Conservation (phyloP, 2,888 invertebrate species). For the Podabrus alpinus region DNA sequence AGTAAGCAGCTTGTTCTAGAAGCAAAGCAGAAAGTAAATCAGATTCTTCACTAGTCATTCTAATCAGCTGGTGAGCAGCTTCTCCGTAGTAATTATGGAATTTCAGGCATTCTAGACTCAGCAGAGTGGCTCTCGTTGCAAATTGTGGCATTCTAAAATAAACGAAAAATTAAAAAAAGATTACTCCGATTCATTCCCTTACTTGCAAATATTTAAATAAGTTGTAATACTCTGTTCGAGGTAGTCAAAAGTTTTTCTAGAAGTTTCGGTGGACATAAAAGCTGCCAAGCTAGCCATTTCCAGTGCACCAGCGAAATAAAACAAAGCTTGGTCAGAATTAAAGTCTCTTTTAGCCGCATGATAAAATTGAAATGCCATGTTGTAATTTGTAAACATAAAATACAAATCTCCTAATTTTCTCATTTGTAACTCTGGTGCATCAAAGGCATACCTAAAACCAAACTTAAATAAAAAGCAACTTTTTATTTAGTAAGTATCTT, state of each 20-base stretch:
- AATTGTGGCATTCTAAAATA: constrained; percentile 81
- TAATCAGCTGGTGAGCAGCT: constrained; percentile 92
- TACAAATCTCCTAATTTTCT: constrained; percentile 92
- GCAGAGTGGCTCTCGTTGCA: constrained; percentile 87
- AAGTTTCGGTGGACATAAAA: constrained; percentile 83
- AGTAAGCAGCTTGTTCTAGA: constrained; percentile 93
- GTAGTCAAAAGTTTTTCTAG: constrained; percentile 81
- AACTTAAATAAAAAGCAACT: constrained; percentile 6
- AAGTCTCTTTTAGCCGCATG: constrained; percentile 98
- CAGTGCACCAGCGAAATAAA: constrained; percentile 93
- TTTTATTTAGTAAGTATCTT: constrained; percentile 50
- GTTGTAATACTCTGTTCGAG: constrained; percentile 94
- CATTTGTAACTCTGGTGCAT: constrained; percentile 90
- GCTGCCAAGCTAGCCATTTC: constrained; percentile 95
- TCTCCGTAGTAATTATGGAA: constrained; percentile 80
- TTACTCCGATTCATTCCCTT: constrained; percentile 38
- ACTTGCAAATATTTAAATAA: constrained; percentile 90
- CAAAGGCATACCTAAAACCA: constrained; percentile 70
- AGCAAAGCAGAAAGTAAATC: constrained; percentile 92
- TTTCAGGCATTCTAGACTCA: constrained; percentile 87
- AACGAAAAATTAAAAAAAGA: constrained; percentile 9
- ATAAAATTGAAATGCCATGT: constrained; percentile 89
- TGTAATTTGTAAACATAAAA: constrained; percentile 94
- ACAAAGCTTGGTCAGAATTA: constrained; percentile 95
- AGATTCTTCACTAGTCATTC: constrained; percentile 97